Evolutionary conservation across 2,113 vertebrate genomes (phyloP), one percentile per base, ranked within the genome.

Genomic region (Dipodomys spectabilis): DNA sequence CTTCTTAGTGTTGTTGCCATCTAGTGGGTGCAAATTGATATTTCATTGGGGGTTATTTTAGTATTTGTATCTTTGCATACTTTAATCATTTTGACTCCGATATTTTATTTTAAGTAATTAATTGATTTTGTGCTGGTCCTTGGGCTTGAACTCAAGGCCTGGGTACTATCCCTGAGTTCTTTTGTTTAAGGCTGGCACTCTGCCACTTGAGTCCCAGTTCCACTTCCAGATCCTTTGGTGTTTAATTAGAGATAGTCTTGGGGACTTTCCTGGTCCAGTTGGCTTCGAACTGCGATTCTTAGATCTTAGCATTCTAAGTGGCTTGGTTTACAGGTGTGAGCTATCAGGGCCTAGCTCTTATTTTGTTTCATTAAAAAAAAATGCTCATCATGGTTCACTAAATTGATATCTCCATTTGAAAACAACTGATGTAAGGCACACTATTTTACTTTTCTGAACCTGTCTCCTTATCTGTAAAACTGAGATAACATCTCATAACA

Each of bases 401-500:
- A 35, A 67, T 28, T 86, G 49, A 89, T 39, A 27, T 77, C 30
- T 62, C 22, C 83, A 39, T 65, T 88, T 93, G 68, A 85, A 94
- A 74, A 81, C 35, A 93, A 74, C 4, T n/a, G 32, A 45, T 45
- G 9, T 44, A 94, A 2, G 32, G 5, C 39, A 74, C 62, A 86
- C 69, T 88, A 78, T 72, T 77, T 93, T 87, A 90, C 5, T 16
- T 92, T 90, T 73, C 19, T 85, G 73, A 91, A 75, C 18, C 27
- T 88, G 57, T 45, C 88, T 82, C 57, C 23, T 65, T 71, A 78
- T 11, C 45, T 87, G 8, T 79, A 84, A 60, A 74, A 75, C 39
- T 11, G 1, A 12, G 64, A 64, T 32, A 19, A 27, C 15, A 11
- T 80, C 12, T 87, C 74, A 88, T 62, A 78, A 64, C 35, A 28